Base-by-base conservation (phyloP, 2,888 invertebrate species). In the Eulithis testata region DNA sequence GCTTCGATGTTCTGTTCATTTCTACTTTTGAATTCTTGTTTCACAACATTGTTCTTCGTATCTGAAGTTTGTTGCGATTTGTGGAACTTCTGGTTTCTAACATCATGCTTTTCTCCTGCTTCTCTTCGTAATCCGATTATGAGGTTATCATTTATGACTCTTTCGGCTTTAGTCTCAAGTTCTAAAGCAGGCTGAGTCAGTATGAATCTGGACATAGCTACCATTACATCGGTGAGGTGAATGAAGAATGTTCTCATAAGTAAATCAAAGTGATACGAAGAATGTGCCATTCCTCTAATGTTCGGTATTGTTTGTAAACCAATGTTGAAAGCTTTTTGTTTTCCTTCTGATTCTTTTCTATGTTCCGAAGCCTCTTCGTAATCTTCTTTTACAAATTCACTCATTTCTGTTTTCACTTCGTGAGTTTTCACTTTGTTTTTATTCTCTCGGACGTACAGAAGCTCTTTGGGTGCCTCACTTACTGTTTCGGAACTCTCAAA, bases 211-310 rank as follows among this genome's bases (percentile, higher is more conserved):
- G 91, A 90, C 56, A 93, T 73, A 12, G 89, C 89, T 6, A 93
- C 88, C 91, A 93, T 92, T 0, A 93, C 88, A 71, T 92, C 91
- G 2, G 93, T 92, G 5, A 93, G 72, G 72, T 93, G 91, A 37
- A 92, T 82, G 60, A 93, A 90, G 75, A 93, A 93, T 1, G 90
- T 91, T 79, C 87, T 88, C 14, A 93, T 72, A 11, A 93, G 73
- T 45, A 90, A 77, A 68, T 90, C 84, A 55, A 86, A 89, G 40
- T 88, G 85, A 62, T 84, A 80, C 0, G 87, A 85, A 4, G 87
- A 85, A 55, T 89, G 84, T 0, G 80, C 77, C 14, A 79, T 77
- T 2, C 85, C 88, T 76, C 79, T 85, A 36, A 93, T 86, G 63
- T 88, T 86, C 0, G 89, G 88, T 66, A 93, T 91, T 3, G 89